Conservation (phyloP, 2,113 vertebrate genomes). For the Paramormyrops kingsleyae region DNA sequence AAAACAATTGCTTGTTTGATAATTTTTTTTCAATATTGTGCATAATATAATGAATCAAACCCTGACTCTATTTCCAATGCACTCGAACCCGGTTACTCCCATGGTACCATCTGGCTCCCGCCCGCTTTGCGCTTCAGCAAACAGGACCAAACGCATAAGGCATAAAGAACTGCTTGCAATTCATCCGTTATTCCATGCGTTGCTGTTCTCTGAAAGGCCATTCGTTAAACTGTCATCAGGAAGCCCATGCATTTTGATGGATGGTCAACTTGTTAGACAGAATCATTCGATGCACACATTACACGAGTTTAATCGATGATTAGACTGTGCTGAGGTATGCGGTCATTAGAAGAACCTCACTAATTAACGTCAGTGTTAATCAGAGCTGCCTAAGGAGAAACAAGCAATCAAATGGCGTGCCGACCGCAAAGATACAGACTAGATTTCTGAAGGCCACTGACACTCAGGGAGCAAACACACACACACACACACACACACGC, state of each 20-base stretch:
- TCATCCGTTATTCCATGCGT: constrained; percentile 33
- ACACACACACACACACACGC: neutral
- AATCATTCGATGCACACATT: constrained; percentile 43
- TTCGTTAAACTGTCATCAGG: constrained; percentile 51
- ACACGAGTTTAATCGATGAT: constrained; percentile 50
- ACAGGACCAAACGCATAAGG: neutral
- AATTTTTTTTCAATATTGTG: neutral
- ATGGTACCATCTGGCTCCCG: neutral
- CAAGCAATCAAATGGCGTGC: constrained; percentile 9
- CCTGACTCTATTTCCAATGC: neutral
- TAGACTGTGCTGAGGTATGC: constrained; percentile 43
- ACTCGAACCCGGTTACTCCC: neutral
- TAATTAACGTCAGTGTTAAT: constrained; percentile 52
- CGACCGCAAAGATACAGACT: constrained; percentile 15
- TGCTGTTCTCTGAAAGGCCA: constrained; percentile 43
- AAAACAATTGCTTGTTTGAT: neutral
- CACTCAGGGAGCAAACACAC: neutral
- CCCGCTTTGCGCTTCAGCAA: neutral
- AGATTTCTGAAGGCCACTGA: constrained; percentile 11
- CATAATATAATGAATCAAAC: neutral
- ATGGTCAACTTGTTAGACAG: constrained; percentile 49
- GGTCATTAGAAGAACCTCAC: constrained; percentile 36
- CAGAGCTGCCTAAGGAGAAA: constrained; percentile 29
- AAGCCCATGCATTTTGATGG: constrained; percentile 44
- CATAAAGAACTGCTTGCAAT: neutral